Base-by-base conservation (phyloP, 1,140 invertebrate genomes). In the Microvelia longipes region DNA sequence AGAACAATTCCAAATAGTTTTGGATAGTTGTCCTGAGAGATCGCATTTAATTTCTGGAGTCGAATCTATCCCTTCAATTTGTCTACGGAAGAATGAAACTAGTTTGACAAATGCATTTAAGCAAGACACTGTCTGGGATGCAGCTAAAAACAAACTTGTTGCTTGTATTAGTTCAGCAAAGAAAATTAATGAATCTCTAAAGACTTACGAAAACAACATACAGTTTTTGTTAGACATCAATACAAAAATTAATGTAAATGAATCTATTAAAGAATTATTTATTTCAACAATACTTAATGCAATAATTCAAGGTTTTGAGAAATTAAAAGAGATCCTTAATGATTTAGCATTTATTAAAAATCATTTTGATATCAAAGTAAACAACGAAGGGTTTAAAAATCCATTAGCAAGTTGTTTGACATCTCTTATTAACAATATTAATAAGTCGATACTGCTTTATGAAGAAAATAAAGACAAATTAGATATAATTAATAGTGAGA, bases 21-120 rank as follows among this genome's bases (percentile, higher is more conserved):
- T 89, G 2, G 80, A 86, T 75, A 81, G 85, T 30, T 85, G 84
- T 74, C 87, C 87, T 19, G 77, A 77, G 71, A 79, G 83, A 71
- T 76, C 77, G 28, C 74, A 79, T 50, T 68, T 65, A 63, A 29
- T 27, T 14, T 26, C 25, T 28, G 63, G 29, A 15, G 28, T 35
- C 11, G 19, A 68, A 28, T 13, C n/a, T 15, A 29, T 68, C n/a
- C 68, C 71, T 60, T 15, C 28, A 14, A 60, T 69, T 19, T 15
- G 1, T 66, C n/a, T 24, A 68, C 61, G 5, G n/a, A 68, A 11
- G 25, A 26, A 26, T n/a, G n/a, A n/a, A n/a, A n/a, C n/a, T n/a
- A n/a, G n/a, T n/a, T 66, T 72, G 69, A 50, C 67, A 2, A 66
- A n/a, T 24, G 69, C 71, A 30, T 71, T 29, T 66, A 74, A 74